Evolutionary conservation across 2,888 invertebrate species (phyloP).

Genomic region (Fragum sueziense): DNA sequence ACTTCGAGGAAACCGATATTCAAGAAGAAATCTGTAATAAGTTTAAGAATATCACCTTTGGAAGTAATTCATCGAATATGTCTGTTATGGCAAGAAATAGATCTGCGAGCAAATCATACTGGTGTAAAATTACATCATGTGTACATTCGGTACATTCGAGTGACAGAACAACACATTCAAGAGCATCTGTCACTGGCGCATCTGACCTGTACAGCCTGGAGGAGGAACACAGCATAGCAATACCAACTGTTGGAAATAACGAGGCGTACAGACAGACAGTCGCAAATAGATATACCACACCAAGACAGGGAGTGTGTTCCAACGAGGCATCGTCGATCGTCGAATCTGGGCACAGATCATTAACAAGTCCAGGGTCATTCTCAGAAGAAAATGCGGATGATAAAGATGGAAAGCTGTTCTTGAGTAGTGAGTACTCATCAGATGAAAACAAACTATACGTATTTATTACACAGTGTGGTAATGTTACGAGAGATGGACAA

Average conservation of each 20-base stretch:
- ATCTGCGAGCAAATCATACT: not conserved
- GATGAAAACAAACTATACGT: not conserved
- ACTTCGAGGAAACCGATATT: not conserved
- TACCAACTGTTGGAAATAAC: not conserved
- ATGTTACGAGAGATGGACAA: not conserved
- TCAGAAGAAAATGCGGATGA: not conserved
- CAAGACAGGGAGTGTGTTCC: too few relatives aligned
- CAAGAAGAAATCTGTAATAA: not conserved
- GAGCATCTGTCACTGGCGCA: not conserved
- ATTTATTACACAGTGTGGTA: slow-evolving; percentile 12
- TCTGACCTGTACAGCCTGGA: not conserved
- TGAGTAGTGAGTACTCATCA: slow-evolving; percentile 9
- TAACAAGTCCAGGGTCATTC: not conserved
- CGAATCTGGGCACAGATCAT: not conserved
- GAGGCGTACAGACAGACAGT: not conserved
- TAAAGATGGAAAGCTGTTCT: slow-evolving; percentile 10
- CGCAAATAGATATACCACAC: not conserved
- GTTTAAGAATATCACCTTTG: not conserved
- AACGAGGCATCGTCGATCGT: not conserved
- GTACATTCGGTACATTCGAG: not conserved
- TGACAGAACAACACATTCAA: not conserved
- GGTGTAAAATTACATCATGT: not conserved
- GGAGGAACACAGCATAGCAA: not conserved
- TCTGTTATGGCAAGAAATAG: not conserved
- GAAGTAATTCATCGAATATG: not conserved